Percentiles rank a stretch among this genome's conserved stretches.
These are phyloP conservation scores for Drosophila novamexicana DNA, from an alignment of 1,140 invertebrate species.

Conservation along the genomic window DNA sequence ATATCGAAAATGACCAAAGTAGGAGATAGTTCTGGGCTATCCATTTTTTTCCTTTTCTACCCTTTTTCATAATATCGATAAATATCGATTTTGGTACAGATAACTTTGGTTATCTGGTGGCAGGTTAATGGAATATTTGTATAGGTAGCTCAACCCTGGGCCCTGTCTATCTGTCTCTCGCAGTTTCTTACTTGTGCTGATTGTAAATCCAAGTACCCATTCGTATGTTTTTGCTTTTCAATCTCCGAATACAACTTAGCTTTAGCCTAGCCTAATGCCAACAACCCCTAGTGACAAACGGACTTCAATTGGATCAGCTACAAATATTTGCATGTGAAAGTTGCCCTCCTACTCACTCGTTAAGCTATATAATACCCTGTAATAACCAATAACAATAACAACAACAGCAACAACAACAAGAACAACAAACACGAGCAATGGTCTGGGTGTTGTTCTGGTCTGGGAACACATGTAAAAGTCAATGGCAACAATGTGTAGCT, in stretches of 20 bases:
- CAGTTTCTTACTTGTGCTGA: too few species aligned
- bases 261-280: background rate
- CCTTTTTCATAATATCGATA: too few species aligned
- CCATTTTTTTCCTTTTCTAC: too few species aligned
- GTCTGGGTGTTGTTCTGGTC: conserved; percentile 13
- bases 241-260: background rate
- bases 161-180: too few species aligned
- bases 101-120: too few species aligned
- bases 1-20: background rate
- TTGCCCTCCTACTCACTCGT: background rate
- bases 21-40: too few species aligned
- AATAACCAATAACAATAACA: conserved; percentile 28
- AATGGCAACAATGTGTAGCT: conserved; percentile 72
- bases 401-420: background rate
- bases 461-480: conserved; percentile 66
- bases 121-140: too few species aligned
- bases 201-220: too few species aligned
- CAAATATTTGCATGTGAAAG: conserved; percentile 12
- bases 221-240: too few species aligned
- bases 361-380: conserved; percentile 19
- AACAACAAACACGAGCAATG: conserved; percentile 7
- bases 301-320: conserved; percentile 7
- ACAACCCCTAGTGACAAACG: background rate
- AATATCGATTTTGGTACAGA: too few species aligned
- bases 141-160: too few species aligned